These are phyloP conservation scores for Zaprionus bogoriensis DNA, from an alignment of 2,888 invertebrate genomes.

Conservation along the genomic window DNA sequence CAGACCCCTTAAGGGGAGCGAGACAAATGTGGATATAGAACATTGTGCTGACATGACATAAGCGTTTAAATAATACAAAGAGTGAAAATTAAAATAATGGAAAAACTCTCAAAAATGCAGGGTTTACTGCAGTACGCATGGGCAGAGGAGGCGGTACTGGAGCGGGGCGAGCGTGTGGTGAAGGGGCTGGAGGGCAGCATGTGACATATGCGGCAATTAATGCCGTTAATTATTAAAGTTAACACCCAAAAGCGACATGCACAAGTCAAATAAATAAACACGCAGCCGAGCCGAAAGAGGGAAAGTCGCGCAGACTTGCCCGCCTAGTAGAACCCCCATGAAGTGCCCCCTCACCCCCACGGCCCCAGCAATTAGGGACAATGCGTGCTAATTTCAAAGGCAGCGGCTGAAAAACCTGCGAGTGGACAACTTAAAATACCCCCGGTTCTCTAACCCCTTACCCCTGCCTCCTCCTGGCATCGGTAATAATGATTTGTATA, in stretches of 20 bases:
- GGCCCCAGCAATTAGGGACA: slow-evolving; percentile 74
- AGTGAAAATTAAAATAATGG: slow-evolving; percentile 16
- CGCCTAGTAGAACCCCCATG: slow-evolving; percentile 39
- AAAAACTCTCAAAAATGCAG: slow-evolving; percentile 50
- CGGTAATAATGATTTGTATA: slow-evolving; percentile 66
- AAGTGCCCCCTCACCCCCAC: background rate
- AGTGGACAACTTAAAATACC: slow-evolving; percentile 10
- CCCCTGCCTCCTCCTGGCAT: too few species aligned
- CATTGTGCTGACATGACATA: slow-evolving; percentile 56
- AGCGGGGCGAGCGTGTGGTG: too few species aligned
- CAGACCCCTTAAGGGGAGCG: background rate
- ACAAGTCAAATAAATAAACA: slow-evolving; percentile 79
- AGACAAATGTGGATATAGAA: background rate
- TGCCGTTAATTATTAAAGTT: slow-evolving; percentile 77
- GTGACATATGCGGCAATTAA: slow-evolving; percentile 78
- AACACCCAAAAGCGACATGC: slow-evolving; percentile 78
- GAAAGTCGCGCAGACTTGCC: too few species aligned
- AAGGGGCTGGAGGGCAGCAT: slow-evolving; percentile 33
- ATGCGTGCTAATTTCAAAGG: slow-evolving; percentile 73
- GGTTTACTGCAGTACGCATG: slow-evolving; percentile 18
- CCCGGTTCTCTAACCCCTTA: too few species aligned
- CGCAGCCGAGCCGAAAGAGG: slow-evolving; percentile 53
- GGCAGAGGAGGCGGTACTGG: background rate
- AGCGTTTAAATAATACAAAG: slow-evolving; percentile 58
- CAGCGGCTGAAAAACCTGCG: slow-evolving; percentile 37